These are phyloP conservation scores for Heliocidaris tuberculata DNA, from an alignment of 35 echinoderm and acorn worm genomes.

Conservation along the genomic window DNA sequence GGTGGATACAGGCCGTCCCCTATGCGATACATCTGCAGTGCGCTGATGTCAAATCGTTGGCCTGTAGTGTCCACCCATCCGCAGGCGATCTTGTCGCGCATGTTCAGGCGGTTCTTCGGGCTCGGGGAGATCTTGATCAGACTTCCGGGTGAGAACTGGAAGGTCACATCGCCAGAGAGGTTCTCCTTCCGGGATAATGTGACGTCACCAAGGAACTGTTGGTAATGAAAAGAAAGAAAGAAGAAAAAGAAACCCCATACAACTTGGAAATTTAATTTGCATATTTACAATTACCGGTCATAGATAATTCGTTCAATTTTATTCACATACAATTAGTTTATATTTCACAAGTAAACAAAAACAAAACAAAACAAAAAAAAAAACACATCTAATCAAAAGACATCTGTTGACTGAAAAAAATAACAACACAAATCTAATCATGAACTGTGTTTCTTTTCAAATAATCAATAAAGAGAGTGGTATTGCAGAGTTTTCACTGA, in stretches of 20 bases:
- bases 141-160: constrained; percentile 61
- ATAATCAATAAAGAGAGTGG: no score
- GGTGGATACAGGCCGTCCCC: constrained; percentile 82
- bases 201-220: constrained; percentile 61
- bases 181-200: constrained; percentile 65
- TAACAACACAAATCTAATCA: no score
- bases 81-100: constrained; percentile 84
- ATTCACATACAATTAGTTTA: no score
- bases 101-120: constrained; percentile 61
- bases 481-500: no score
- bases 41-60: constrained; percentile 84
- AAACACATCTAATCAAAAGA: no score
- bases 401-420: no score
- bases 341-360: no score
- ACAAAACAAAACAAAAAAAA: no score
- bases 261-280: background rate
- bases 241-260: no score
- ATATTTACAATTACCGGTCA: no score
- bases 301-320: no score
- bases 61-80: constrained; percentile 89
- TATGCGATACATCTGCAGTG: constrained; percentile 83
- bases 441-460: no score
- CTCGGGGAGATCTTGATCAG: constrained; percentile 71
- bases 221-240: background rate
- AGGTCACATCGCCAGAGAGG: constrained; percentile 51